Percentiles rank a stretch among this genome's conserved stretches.
These are phyloP conservation scores for Tichodroma muraria DNA, from an alignment of 2,113 vertebrate species.

Conservation along the genomic window DNA sequence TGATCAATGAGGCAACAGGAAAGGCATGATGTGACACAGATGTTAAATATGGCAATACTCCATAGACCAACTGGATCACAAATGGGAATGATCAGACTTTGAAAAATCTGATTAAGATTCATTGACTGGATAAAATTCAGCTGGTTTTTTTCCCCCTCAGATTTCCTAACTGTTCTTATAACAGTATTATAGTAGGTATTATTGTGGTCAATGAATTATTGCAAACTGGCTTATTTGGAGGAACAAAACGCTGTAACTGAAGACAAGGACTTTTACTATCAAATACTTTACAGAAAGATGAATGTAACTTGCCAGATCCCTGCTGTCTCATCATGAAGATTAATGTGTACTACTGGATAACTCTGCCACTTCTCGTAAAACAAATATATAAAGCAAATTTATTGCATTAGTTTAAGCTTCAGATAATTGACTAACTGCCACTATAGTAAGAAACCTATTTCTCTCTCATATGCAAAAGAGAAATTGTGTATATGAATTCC, in stretches of 20 bases:
- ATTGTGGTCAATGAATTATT: background rate
- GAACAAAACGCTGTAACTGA: background rate
- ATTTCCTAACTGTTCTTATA: background rate
- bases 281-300: background rate
- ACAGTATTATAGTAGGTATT: background rate
- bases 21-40: constrained; percentile 67
- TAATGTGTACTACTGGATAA: background rate
- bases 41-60: constrained; percentile 51
- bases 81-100: constrained; percentile 52
- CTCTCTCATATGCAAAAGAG: background rate
- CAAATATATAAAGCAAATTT: background rate
- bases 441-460: background rate
- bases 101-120: constrained; percentile 41
- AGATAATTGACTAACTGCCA: constrained; percentile 16
- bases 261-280: background rate
- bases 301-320: constrained; percentile 8
- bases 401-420: background rate
- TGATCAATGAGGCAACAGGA: constrained; percentile 66
- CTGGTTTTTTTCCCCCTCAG: background rate
- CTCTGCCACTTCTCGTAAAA: background rate
- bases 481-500: background rate
- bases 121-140: constrained; percentile 18
- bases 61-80: constrained; percentile 49
- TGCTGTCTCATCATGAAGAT: constrained; percentile 13
- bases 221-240: background rate